Percentiles rank a stretch among this genome's conserved stretches.
Conservation (phyloP, 2,113 vertebrate species). For the Lagenorhynchus albirostris region DNA sequence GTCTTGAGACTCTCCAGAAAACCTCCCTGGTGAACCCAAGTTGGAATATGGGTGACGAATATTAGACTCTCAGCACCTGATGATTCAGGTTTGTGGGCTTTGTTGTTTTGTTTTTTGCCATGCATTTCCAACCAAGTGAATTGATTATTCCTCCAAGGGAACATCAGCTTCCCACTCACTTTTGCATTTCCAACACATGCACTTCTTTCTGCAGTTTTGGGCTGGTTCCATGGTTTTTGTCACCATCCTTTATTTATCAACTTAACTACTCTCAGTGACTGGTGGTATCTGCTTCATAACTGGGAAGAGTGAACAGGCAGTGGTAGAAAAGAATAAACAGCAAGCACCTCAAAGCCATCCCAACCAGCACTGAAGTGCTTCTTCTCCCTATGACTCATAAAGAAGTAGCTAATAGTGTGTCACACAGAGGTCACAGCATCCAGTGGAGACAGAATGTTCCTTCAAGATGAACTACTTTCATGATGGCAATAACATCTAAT, state of each 20-base stretch:
- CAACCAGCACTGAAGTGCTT: background rate
- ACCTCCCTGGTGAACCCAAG: background rate
- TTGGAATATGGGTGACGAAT: background rate
- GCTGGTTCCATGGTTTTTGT: background rate
- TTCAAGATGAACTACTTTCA: background rate
- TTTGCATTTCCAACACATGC: background rate
- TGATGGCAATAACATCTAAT: background rate
- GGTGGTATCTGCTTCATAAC: background rate
- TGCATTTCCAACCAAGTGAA: background rate
- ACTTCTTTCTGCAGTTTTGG: background rate
- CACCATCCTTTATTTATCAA: background rate
- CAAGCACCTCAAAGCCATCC: background rate
- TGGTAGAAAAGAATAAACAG: background rate
- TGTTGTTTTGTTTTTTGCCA: background rate
- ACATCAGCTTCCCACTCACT: background rate
- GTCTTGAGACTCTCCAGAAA: background rate
- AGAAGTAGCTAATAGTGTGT: background rate
- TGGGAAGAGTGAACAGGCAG: background rate
- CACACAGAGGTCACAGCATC: background rate
- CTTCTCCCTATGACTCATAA: background rate
- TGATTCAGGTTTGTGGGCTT: background rate
- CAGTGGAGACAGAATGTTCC: background rate
- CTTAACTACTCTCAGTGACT: background rate
- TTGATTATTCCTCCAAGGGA: background rate
- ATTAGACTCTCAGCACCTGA: background rate